These are phyloP conservation scores for Dicycla oo DNA, from an alignment of 2,888 invertebrate species.

Conservation along the genomic window DNA sequence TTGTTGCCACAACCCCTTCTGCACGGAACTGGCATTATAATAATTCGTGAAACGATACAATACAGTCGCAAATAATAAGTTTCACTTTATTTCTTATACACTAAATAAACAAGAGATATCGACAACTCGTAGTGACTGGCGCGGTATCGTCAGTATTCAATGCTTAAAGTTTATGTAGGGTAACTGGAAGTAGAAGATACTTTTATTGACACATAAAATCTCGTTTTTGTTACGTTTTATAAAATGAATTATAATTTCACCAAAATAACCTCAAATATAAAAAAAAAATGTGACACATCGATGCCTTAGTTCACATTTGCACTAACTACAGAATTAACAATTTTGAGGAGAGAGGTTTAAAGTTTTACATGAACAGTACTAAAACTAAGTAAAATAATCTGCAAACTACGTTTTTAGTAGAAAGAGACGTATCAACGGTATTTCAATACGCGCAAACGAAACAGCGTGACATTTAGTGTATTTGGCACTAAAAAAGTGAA, in stretches of 20 bases:
- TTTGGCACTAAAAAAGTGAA: too few species aligned
- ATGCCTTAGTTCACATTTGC: too few species aligned
- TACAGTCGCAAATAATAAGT: constrained; percentile 9
- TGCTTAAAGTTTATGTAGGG: not conserved
- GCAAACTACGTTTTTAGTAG: too few species aligned
- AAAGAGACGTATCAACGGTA: too few species aligned
- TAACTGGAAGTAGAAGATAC: not conserved
- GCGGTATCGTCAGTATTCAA: not conserved
- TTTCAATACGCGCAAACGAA: too few species aligned
- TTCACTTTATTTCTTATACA: constrained; percentile 11
- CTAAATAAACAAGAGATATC: not conserved
- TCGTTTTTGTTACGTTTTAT: too few species aligned
- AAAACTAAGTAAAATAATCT: too few species aligned
- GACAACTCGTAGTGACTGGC: not conserved
- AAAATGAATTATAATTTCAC: not conserved
- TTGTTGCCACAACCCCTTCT: constrained; percentile 93
- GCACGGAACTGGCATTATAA: constrained; percentile 92
- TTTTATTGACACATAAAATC: not conserved
- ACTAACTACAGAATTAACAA: too few species aligned
- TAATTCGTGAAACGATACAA: constrained; percentile 2
- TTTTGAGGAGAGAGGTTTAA: too few species aligned
- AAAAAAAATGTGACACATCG: constrained; percentile 21
- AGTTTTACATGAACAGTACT: too few species aligned
- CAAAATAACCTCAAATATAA: constrained; percentile 22
- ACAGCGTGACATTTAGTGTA: too few species aligned